Conservation (phyloP, 2,113 vertebrate species). For the Gasterosteus nipponicus region DNA sequence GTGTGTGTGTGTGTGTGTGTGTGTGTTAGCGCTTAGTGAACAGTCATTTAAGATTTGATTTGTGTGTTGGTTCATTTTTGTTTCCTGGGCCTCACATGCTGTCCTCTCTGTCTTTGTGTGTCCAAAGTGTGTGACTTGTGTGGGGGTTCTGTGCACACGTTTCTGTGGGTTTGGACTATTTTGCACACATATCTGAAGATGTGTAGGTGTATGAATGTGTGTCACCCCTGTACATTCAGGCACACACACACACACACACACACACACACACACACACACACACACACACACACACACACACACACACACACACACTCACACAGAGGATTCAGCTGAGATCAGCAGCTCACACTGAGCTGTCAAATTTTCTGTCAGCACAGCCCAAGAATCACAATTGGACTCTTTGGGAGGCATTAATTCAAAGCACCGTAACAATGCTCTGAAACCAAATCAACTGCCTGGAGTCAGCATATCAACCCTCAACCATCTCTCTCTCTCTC, state of each 20-base stretch:
- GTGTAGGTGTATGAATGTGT: slow-evolving; percentile 62
- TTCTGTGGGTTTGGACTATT: slow-evolving; percentile 29
- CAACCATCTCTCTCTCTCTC: slow-evolving; percentile 52
- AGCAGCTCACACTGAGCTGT: slow-evolving; percentile 77
- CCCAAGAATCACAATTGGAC: slow-evolving; percentile 80
- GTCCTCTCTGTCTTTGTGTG: slow-evolving; percentile 23
- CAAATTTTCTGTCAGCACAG: slow-evolving; percentile 80
- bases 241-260: too few relatives aligned
- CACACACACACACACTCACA: slow-evolving; percentile 19
- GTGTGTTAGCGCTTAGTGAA: slow-evolving; percentile 29
- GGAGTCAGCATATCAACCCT: slow-evolving; percentile 77
- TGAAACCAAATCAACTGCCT: slow-evolving; percentile 81
- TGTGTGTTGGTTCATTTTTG: slow-evolving; percentile 25
- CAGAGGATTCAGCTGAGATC: slow-evolving; percentile 79
- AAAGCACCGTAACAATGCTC: slow-evolving; percentile 78
- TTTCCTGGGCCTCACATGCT: slow-evolving; percentile 8
- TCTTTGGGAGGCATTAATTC: slow-evolving; percentile 81
- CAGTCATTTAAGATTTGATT: slow-evolving; percentile 41
- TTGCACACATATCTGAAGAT: slow-evolving; percentile 44
- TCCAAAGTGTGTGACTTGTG: neutral
- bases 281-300: slow-evolving; percentile 8
- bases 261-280: neutral
- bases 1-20: neutral
- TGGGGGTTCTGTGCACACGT: slow-evolving; percentile 4
- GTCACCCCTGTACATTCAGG: slow-evolving; percentile 34